These are phyloP conservation scores for Corydoras maculifer DNA, from an alignment of 2,113 vertebrate species.

Conservation along the genomic window DNA sequence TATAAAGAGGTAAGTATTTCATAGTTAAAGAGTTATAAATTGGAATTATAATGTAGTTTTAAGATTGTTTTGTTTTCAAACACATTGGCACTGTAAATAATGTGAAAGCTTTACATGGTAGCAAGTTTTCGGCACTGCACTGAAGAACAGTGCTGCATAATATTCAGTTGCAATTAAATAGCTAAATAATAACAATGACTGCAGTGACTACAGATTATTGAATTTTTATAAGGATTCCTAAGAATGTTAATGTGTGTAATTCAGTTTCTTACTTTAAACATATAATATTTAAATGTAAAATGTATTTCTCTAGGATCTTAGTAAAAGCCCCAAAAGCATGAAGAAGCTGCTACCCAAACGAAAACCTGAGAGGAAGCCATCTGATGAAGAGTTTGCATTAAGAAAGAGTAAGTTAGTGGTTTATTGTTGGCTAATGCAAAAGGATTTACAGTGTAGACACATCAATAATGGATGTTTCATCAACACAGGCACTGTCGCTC, in stretches of 20 bases:
- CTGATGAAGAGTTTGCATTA: constrained; percentile 88
- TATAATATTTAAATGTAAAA: too few relatives aligned
- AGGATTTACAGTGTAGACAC: background rate
- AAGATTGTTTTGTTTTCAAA: too few relatives aligned
- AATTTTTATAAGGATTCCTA: too few relatives aligned
- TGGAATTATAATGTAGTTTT: too few relatives aligned
- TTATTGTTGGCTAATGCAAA: background rate
- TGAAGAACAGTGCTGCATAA: background rate
- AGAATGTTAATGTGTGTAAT: too few relatives aligned
- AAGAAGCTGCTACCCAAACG: constrained; percentile 97
- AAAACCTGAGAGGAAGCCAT: constrained; percentile 93
- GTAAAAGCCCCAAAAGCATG: constrained; percentile 98
- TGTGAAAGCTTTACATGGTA: too few relatives aligned
- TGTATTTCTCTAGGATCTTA: constrained; percentile 76
- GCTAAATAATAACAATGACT: too few relatives aligned
- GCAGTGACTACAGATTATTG: too few relatives aligned
- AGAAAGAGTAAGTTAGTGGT: background rate
- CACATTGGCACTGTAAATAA: too few relatives aligned
- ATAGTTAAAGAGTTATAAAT: too few relatives aligned
- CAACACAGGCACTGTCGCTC: constrained; percentile 83
- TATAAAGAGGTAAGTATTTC: constrained; percentile 83
- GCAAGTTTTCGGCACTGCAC: background rate
- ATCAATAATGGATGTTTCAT: background rate
- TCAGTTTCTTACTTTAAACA: too few relatives aligned
- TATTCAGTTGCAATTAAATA: background rate